Base-by-base conservation (phyloP, 2,797 vertebrate species). In the Alosa sapidissima region DNA sequence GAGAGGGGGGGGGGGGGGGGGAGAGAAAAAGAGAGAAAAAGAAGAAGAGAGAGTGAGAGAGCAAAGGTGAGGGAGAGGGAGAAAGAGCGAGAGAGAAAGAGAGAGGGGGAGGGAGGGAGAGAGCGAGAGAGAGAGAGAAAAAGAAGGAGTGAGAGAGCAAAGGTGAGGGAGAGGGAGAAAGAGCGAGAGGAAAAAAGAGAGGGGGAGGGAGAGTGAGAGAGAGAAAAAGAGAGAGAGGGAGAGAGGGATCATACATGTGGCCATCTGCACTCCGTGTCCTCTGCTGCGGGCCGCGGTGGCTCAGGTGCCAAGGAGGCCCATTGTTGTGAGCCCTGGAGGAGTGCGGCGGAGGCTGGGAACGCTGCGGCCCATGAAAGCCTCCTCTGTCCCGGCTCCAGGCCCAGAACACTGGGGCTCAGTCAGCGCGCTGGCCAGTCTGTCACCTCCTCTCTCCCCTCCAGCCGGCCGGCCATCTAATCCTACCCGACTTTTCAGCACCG, bases 401-500 rank as follows among this genome's bases (percentile, higher is more conserved):
- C 51, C 33, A 33, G 83, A 91, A 90, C 90, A 91, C 83, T 91
- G 90, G 86, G 81, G 75, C 89, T 92, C 91, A 92, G 89, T 91
- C 89, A 89, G 82, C 82, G 48, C 52, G 41, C 83, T 83, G 82
- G 86, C 84, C 90, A 88, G 87, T 91, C 55, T 81, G 91, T 94
- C 90, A 87, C 91, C 91, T 92, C 92, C 92, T 91, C 88, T 83
- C 83, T 88, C 82, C 85, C 65, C 88, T 84, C 83, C 88, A 75
- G 86, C 86, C 84, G 85, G 90, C 83, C 81, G 65, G 85, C 88
- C 84, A 88, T 92, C 90, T 92, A 91, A 93, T 91, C 88, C 90
- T 86, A 55, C 52, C 89, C 92, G 91, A 86, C 88, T 88, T 94
- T 94, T 93, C 92, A 93, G 92, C 91, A 90, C 89, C 1, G 41